Evolutionary conservation across 92 coral and sea anemone species (phyloP).

Genomic region (Anthopleura xanthogrammica): DNA sequence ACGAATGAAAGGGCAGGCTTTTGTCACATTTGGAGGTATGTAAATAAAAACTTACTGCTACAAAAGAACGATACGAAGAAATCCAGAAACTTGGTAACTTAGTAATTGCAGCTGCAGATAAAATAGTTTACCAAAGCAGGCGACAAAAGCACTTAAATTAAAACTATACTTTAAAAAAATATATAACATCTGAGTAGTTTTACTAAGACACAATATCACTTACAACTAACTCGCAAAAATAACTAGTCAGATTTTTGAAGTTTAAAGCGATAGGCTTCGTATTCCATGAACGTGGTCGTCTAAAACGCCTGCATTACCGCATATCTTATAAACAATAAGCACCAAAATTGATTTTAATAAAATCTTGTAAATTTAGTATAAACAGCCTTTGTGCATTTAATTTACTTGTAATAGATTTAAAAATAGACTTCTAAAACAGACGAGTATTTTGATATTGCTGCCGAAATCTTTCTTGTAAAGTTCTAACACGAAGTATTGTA

Average conservation of each 20-base stretch:
- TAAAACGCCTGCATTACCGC: background rate
- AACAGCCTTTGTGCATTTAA: background rate
- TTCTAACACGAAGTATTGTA: background rate
- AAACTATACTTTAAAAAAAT: too few species aligned
- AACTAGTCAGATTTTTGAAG: background rate
- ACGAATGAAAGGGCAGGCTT: conserved; percentile 97
- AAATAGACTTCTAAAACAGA: background rate
- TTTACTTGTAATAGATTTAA: background rate
- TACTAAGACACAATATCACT: too few species aligned
- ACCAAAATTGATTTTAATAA: background rate
- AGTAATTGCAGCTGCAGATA: background rate
- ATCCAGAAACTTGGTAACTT: background rate
- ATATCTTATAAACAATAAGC: background rate
- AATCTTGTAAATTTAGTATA: background rate
- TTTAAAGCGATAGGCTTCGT: background rate
- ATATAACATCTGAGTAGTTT: too few species aligned
- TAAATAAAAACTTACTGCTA: background rate
- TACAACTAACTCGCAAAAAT: background rate
- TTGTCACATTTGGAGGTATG: conserved; percentile 84
- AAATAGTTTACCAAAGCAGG: background rate
- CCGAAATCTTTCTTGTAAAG: too few species aligned
- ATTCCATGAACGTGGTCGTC: background rate
- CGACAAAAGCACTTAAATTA: too few species aligned
- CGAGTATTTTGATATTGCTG: background rate
- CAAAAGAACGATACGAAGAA: background rate